Evolutionary conservation across 2,888 invertebrate genomes (phyloP), one percentile per base, ranked within the genome.

Genomic region (Cosmia pyralina): DNA sequence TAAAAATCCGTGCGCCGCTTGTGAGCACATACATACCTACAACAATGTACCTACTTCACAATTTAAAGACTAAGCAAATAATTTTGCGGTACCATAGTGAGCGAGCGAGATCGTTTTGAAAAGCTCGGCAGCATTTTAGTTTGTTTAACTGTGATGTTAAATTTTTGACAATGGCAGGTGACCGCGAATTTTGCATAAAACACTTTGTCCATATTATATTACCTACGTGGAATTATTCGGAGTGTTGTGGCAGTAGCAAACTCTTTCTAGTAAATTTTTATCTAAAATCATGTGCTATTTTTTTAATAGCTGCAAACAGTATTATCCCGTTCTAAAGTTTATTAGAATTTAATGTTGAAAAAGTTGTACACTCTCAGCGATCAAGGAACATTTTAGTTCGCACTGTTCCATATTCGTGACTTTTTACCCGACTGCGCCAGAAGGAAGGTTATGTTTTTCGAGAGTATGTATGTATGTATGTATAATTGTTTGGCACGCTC

Each of bases 31-130:
- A 28, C 28, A 46, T 28, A 63, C 13, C n/a, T 38, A 19, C 22
- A 60, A 52, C 34, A 60, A 46, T 46, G 46, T 62, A 41, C 28
- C 34, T 63, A 63, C 41, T 55, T 11, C 38, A 48, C 19, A 63
- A 75, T 75, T 55, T 22, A 75, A 28, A 48, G 57, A 75, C 55
- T n/a, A n/a, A n/a, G n/a, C 44, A 75, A 75, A 57, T 64, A 73
- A 34, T 59, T 53, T 50, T 22, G 34, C 11, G 15, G 41, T 11
- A 4, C 7, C 6, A 28, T 6, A 28, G 17, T 15, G 48, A 46
- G 19, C 8, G 6, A 5, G 41, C 15, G 7, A 44, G 50, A 0
- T 22, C 7, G n/a, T 44, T 73, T 34, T 72, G 50, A 52, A 73
- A 38, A 7, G 34, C 0, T 28, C 28, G 5, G 19, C 46, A 59